Evolutionary conservation across 2,113 vertebrate genomes (phyloP).

Genomic region (Xenopus borealis): DNA sequence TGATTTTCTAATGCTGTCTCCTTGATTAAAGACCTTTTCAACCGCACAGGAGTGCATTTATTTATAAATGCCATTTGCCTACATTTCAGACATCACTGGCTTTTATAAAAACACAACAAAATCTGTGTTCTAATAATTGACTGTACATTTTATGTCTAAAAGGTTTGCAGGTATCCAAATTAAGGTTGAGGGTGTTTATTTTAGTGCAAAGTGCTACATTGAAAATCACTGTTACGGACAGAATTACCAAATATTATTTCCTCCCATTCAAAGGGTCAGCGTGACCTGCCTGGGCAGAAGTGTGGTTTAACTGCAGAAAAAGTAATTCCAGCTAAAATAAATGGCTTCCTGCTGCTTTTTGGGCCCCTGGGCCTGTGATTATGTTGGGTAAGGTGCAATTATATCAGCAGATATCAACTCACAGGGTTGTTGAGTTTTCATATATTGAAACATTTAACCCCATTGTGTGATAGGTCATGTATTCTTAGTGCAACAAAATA

Average conservation of each 20-base stretch:
- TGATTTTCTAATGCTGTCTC: neutral
- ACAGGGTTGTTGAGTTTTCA: too few species aligned
- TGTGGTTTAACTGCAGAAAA: constrained; percentile 19
- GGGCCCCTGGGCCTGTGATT: neutral
- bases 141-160: constrained; percentile 26
- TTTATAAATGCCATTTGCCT: neutral
- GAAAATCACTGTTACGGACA: constrained; percentile 8
- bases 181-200: neutral
- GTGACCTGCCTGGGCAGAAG: constrained; percentile 26
- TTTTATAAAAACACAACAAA: constrained; percentile 7
- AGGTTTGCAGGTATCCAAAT: constrained; percentile 23
- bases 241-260: constrained; percentile 39
- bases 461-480: too few species aligned
- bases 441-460: too few species aligned
- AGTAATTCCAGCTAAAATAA: constrained; percentile 6
- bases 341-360: neutral
- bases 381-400: neutral
- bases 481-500: too few species aligned
- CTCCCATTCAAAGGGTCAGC: constrained; percentile 20
- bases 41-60: neutral
- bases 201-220: constrained; percentile 26
- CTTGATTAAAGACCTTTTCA: neutral
- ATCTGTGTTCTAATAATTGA: constrained; percentile 2
- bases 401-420: neutral
- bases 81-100: neutral